phyloP scores from a whole-genome alignment of 2,113 vertebrate genomes.

The Tetrao urogallus region DNA sequence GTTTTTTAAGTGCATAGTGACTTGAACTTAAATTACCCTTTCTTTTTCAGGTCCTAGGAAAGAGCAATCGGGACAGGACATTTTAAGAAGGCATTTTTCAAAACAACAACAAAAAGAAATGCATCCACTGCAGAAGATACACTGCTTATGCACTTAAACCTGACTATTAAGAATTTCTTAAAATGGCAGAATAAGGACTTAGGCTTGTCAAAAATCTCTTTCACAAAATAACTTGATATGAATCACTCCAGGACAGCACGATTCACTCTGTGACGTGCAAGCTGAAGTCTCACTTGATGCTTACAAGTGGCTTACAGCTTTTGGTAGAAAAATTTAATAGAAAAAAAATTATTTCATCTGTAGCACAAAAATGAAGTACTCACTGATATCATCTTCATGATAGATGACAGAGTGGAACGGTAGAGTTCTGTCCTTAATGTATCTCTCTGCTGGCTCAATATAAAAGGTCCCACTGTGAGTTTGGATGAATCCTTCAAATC shows the following conservation, averaged over 20 bases:
- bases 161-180: background rate
- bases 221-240: background rate
- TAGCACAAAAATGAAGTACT: constrained; percentile 73
- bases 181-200: background rate
- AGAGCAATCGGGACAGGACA: background rate
- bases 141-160: background rate
- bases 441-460: constrained; percentile 94
- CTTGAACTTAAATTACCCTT: background rate
- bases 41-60: background rate
- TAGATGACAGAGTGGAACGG: constrained; percentile 97
- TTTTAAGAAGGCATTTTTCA: background rate
- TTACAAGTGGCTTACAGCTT: background rate
- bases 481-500: constrained; percentile 96
- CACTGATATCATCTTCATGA: constrained; percentile 96
- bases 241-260: background rate
- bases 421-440: constrained; percentile 83
- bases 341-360: background rate
- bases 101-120: background rate
- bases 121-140: background rate
- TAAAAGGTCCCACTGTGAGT: constrained; percentile 93
- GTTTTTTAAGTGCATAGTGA: rapidly evolving
- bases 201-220: background rate
- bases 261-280: background rate
- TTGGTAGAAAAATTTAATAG: background rate
- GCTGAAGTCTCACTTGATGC: background rate